Evolutionary conservation across 2,888 invertebrate species (phyloP).

Genomic region (Drosophila affinis): DNA sequence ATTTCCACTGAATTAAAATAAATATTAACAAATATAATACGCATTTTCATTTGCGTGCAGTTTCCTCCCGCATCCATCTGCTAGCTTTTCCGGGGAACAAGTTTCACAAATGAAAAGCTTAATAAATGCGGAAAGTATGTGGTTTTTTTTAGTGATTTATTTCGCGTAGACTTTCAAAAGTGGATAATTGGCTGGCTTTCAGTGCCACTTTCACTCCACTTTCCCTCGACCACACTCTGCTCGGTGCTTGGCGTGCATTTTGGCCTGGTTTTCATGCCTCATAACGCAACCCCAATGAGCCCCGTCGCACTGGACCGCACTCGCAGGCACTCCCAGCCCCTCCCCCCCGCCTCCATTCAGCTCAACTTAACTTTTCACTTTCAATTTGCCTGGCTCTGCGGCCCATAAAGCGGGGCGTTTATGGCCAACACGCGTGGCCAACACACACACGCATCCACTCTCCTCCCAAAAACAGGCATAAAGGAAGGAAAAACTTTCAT

Average conservation of each 20-base stretch:
- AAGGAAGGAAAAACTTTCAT: conserved; percentile 55
- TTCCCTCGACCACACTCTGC: neutral
- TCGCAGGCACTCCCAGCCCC: conserved; percentile 1
- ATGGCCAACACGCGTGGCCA: conserved; percentile 71
- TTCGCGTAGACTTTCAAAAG: conserved; percentile 22
- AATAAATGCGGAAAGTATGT: neutral
- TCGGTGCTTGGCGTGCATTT: neutral
- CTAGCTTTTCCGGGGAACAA: neutral
- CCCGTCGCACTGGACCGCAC: neutral
- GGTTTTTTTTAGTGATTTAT: conserved; percentile 16
- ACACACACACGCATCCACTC: conserved; percentile 31
- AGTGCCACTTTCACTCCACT: conserved; percentile 24
- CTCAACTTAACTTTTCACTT: conserved; percentile 68
- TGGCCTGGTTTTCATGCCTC: conserved; percentile 41
- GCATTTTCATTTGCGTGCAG: neutral
- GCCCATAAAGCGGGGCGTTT: conserved; percentile 66
- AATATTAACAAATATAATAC: neutral
- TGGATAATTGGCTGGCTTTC: conserved; percentile 28
- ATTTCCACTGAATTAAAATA: neutral
- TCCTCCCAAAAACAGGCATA: conserved; percentile 22
- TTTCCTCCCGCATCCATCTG: neutral
- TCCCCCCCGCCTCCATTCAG: conserved; percentile 12
- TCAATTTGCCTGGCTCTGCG: conserved; percentile 68
- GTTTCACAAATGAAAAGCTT: neutral
- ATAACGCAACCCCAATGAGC: conserved; percentile 55